phyloP scores from a whole-genome alignment of 2,888 invertebrate genomes.

The Eustalomyia histrio region DNA sequence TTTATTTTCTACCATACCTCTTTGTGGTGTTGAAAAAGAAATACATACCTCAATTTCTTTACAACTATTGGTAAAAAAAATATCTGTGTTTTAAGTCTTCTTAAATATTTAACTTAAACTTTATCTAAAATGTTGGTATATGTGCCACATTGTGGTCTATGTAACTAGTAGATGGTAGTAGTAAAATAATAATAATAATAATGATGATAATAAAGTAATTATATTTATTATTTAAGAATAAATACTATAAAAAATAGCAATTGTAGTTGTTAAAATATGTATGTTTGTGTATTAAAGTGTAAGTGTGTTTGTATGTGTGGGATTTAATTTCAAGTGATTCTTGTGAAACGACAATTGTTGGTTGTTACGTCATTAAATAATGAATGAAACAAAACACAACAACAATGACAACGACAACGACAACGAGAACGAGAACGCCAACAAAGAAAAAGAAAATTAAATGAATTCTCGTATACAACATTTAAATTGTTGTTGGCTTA shows the following conservation, averaged over 20 bases:
- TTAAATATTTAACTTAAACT: not conserved
- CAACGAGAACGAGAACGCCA: not conserved
- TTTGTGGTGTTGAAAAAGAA: not conserved
- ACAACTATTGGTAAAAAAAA: not conserved
- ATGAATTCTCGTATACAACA: not conserved
- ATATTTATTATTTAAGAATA: no score
- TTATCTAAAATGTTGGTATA: constrained; percentile 3
- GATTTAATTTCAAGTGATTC: constrained; percentile 32
- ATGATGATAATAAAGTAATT: no score
- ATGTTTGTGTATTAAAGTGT: not conserved
- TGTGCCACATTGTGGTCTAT: not conserved
- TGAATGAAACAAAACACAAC: constrained; percentile 27
- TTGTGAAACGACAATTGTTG: constrained; percentile 34
- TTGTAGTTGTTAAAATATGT: no score
- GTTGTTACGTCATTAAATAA: constrained; percentile 45
- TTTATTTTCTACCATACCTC: not conserved
- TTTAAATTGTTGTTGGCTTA: constrained; percentile 8
- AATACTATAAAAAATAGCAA: no score
- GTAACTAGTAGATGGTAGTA: not conserved
- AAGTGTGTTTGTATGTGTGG: not conserved
- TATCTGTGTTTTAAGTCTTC: constrained; percentile 3
- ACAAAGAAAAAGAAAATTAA: not conserved
- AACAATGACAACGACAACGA: not conserved
- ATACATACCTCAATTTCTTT: not conserved
- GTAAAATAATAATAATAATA: no score